Evolutionary conservation across 2,888 invertebrate species (phyloP).

Genomic region (Tetragnatha montana): DNA sequence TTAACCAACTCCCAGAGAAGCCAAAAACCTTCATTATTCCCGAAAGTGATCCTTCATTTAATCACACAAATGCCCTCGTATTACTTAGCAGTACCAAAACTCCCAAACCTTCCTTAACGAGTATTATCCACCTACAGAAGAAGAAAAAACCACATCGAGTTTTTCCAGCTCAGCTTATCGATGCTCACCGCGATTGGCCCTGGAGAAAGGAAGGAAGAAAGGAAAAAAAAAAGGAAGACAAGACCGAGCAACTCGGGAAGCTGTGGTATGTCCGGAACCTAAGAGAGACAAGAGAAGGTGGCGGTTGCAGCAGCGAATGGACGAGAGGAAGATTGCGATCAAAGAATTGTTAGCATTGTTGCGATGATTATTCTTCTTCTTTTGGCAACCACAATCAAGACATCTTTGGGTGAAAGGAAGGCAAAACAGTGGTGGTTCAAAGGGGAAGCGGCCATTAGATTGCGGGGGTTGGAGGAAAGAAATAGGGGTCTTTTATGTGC

Average conservation of each 20-base stretch:
- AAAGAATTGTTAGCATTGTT: slow-evolving; percentile 12
- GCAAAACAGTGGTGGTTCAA: neutral
- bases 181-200: neutral
- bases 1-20: neutral
- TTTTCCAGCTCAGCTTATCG: neutral
- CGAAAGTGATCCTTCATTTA: neutral
- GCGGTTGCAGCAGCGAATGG: slow-evolving; percentile 1
- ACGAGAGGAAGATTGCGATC: slow-evolving; percentile 29
- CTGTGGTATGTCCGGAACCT: neutral
- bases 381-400: neutral
- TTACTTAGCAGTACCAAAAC: neutral
- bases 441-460: neutral
- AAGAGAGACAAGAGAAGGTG: neutral
- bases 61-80: neutral
- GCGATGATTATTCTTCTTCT: slow-evolving; percentile 1
- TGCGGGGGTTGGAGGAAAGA: too few relatives aligned
- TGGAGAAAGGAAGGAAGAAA: neutral
- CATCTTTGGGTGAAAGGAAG: neutral
- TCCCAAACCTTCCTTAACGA: neutral
- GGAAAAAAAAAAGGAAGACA: neutral
- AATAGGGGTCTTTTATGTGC: too few relatives aligned
- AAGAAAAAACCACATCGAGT: neutral
- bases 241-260: neutral
- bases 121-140: neutral
- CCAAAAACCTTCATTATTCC: neutral